Base-by-base conservation (phyloP, 2,113 vertebrate genomes). In the Sinocyclocheilus anshuiensis region DNA sequence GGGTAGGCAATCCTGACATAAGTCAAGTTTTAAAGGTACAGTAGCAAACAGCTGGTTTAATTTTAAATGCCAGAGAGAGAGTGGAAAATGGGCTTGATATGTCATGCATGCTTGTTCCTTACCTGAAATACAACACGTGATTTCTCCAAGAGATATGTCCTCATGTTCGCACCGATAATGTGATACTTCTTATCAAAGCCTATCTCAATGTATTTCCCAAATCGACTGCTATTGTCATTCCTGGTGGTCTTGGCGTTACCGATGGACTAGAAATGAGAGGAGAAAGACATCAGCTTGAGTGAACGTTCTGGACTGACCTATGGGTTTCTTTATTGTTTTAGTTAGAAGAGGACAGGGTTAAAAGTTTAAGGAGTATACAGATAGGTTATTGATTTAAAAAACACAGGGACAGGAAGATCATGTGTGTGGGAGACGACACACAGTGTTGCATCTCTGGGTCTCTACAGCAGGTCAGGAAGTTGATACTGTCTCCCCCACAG, bases 201-300 rank as follows among this genome's bases (percentile, higher is more conserved):
- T 63, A 99, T 99, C 91, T 99, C 98, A 26, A 99, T 99, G 90
- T 99, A 99, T 86, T 99, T 99, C n/a, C 98, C 98, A 90, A 99
- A 99, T 75, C 98, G 98, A 92, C 98, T 99, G 94, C 98, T 99
- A 92, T 99, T 99, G 95, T 99, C 98, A 77, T 99, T 99, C 74
- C 98, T 95, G 36, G 98, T 99, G 36, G 98, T 99, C 93, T 99
- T 99, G 84, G 98, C 98, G 83, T 99, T 99, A 88, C 98, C 98
- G 67, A 99, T 99, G 75, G 98, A 96, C 98, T 99, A 86, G 55
- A 82, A 90, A 86, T 77, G 24, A 87, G 85, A 86, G 81, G 16
- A 61, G 42, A 7, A 42, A 74, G 20, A 48, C 65, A 67, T n/a
- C 20, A 72, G 69, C 0, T 81, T 79, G 18, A 79, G 53, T 36